Conservation (phyloP, 2,888 invertebrate species). For the Leucophenga montana region DNA sequence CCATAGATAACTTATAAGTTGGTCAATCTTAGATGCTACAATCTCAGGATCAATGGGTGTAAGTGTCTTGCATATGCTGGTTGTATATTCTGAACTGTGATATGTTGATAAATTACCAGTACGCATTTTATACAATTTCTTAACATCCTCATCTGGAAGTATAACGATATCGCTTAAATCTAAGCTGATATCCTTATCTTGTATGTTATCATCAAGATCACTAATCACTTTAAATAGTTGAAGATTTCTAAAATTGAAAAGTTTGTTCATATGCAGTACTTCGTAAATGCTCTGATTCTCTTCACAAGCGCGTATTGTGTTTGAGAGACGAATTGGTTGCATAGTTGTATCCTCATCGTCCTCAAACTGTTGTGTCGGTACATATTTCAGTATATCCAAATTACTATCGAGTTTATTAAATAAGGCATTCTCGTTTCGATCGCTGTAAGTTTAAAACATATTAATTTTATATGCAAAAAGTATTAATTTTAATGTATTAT, state of each 20-base stretch:
- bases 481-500: not conserved
- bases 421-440: slow-evolving; percentile 32
- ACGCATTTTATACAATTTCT: not conserved
- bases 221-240: slow-evolving; percentile 1
- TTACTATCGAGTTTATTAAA: slow-evolving; percentile 40
- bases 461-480: not conserved
- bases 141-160: slow-evolving; percentile 1
- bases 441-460: slow-evolving; percentile 13
- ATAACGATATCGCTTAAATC: slow-evolving; percentile 30
- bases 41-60: slow-evolving; percentile 13
- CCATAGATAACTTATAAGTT: not conserved
- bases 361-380: slow-evolving; percentile 4
- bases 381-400: slow-evolving; percentile 30
- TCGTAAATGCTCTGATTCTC: slow-evolving; percentile 44
- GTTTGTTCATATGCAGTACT: slow-evolving; percentile 10
- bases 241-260: slow-evolving; percentile 35
- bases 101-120: slow-evolving; percentile 25
- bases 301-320: slow-evolving; percentile 36
- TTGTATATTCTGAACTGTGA: slow-evolving; percentile 32
- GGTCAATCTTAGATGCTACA: not conserved
- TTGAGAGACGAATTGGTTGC: slow-evolving; percentile 39
- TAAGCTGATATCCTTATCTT: slow-evolving; percentile 13
- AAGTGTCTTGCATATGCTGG: slow-evolving; percentile 30
- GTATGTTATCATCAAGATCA: not conserved
- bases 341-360: not conserved